Percentiles rank a stretch among this genome's conserved stretches.
phyloP scores from a whole-genome alignment of 2,888 invertebrate species.

The Orthosia incerta region DNA sequence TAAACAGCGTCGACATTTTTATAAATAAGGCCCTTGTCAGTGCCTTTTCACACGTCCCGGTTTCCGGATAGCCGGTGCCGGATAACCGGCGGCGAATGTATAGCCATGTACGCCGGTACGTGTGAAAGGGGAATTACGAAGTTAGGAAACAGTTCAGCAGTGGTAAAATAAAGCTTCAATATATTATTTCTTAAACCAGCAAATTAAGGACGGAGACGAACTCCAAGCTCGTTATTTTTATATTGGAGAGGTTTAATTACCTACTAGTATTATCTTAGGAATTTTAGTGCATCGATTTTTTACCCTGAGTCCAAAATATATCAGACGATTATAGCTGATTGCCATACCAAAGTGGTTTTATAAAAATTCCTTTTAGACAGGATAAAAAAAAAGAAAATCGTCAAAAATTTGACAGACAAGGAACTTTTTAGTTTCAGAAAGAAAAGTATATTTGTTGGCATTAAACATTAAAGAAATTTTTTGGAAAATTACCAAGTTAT shows the following conservation, averaged over 20 bases:
- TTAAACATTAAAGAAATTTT: background rate
- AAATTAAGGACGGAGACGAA: conserved; percentile 80
- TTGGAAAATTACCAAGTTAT: background rate
- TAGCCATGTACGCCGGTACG: too few relatives aligned
- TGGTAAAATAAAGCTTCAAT: conserved; percentile 37
- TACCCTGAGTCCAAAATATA: conserved; percentile 72
- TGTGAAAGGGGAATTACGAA: too few relatives aligned
- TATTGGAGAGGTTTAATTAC: conserved; percentile 46
- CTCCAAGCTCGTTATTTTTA: conserved; percentile 79
- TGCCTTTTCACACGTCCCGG: too few relatives aligned
- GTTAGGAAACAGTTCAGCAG: conserved; percentile 26
- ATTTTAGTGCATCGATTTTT: conserved; percentile 52
- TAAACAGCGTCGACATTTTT: too few relatives aligned
- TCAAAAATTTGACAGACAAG: background rate
- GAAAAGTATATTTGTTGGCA: background rate
- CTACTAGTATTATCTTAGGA: conserved; percentile 43
- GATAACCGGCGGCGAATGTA: too few relatives aligned
- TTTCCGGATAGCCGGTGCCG: too few relatives aligned
- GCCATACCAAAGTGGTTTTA: conserved; percentile 26
- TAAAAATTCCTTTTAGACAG: background rate
- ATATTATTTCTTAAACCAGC: conserved; percentile 65
- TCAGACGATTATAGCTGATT: conserved; percentile 35
- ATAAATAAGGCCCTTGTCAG: background rate
- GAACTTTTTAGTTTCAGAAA: background rate
- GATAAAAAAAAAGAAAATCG: background rate